Base-by-base conservation (phyloP, 2,888 invertebrate species). In the Shargacucullia verbasci region DNA sequence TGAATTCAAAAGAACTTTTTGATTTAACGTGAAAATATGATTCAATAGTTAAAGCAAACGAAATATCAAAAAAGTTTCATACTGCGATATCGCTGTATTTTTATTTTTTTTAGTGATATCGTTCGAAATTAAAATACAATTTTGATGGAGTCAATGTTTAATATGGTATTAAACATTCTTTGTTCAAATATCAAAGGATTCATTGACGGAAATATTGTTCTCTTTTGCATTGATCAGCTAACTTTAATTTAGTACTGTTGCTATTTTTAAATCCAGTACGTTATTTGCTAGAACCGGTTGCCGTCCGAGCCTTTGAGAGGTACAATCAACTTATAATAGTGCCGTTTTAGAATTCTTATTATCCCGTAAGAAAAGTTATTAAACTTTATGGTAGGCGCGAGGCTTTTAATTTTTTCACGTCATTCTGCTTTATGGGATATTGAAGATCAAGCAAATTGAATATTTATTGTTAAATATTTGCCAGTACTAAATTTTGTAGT, bases 241-340 rank as follows among this genome's bases (percentile, higher is more conserved):
- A 14, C 61, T n/a, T 50, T 62, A 25, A 50, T 68, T 52, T 47
- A 56, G 14, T 43, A 43, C 20, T 20, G 34, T n/a, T 8, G 60
- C 62, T 66, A 66, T 66, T 68, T 66, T 66, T 69, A 69, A 62
- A 62, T 34, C 48, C 62, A 45, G 37, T 37, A 57, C 34, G 69
- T 48, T 66, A 68, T 66, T 34, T 48, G 15, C 34, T n/a, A 3
- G 10, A 68, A 66, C 69, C 69, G 50, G 65, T 68, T 66, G 38
- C 12, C 12, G 5, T 27, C 33, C 15, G 12, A 6, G 8, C 29
- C 47, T 48, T 55, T 27, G 25, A 43, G 41, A 27, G 50, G 56
- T 38, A 62, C 56, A 68, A 56, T 56, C 46, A 62, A 57, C 69
- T 50, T 43, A 20, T 25, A 41, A 50, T 44, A 52, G 39, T 47